Percentiles rank a stretch among this genome's conserved stretches.
phyloP scores from a whole-genome alignment of 2,113 vertebrate species.

The Dascyllus trimaculatus region DNA sequence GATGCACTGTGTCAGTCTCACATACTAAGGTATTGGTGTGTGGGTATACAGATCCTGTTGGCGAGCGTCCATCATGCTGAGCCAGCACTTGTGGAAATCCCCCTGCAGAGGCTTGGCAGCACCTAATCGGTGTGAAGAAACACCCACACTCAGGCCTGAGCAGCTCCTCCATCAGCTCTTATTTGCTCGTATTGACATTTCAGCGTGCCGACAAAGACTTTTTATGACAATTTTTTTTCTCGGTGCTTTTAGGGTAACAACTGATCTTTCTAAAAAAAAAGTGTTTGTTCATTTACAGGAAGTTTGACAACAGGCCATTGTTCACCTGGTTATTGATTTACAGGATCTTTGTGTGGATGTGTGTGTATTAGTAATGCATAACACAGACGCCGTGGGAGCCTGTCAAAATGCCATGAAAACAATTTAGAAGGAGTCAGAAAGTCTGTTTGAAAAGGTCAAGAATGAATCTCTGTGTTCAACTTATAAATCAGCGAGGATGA shows the following conservation, averaged over 20 bases:
- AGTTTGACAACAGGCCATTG: not conserved
- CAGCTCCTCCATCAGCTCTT: not conserved
- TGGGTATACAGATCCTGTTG: conserved; percentile 48
- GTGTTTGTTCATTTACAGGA: conserved; percentile 14
- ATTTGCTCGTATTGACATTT: conserved; percentile 2
- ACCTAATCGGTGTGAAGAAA: conserved; percentile 26
- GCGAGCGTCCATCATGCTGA: not conserved
- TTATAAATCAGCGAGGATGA: too few species aligned
- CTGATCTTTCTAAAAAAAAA: not conserved
- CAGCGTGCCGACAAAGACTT: conserved; percentile 18
- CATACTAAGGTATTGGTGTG: not conserved
- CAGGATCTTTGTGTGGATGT: not conserved
- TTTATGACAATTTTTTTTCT: not conserved
- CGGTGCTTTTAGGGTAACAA: not conserved
- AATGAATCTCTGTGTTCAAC: too few species aligned
- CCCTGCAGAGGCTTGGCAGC: conserved; percentile 41
- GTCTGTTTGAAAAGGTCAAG: too few species aligned
- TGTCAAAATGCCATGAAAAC: not conserved
- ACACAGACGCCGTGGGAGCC: not conserved
- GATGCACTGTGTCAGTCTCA: not conserved
- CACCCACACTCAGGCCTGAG: conserved; percentile 4
- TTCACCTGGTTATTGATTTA: conserved; percentile 22
- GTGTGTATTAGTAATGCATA: not conserved
- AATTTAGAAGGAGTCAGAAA: too few species aligned
- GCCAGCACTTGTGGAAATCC: conserved; percentile 66